Percentiles rank a stretch among this genome's conserved stretches.
Evolutionary conservation across 1,140 invertebrate species (phyloP).

Genomic region (Drosophila micromelanica): DNA sequence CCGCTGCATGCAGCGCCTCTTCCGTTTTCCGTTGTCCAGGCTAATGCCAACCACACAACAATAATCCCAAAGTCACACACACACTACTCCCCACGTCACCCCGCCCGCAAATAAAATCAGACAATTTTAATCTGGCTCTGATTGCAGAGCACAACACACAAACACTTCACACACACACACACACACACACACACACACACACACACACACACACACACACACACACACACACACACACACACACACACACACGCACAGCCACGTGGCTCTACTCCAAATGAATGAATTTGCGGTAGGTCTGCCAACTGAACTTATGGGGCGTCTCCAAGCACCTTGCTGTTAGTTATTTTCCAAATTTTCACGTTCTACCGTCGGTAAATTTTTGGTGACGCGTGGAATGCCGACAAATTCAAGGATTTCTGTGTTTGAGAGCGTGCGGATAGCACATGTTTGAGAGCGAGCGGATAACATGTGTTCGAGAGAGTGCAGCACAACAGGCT

Average conservation of each 20-base stretch:
- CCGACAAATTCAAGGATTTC: slow-evolving; percentile 9
- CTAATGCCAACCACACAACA: slow-evolving; percentile 41
- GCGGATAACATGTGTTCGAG: slow-evolving; percentile 3
- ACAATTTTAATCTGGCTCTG: slow-evolving; percentile 27
- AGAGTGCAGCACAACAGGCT: background rate
- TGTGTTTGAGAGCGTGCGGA: slow-evolving; percentile 2
- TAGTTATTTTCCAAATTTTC: slow-evolving; percentile 19
- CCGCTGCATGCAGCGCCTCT: slow-evolving; percentile 66
- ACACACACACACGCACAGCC: slow-evolving; percentile 1
- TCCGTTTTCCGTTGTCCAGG: slow-evolving; percentile 61
- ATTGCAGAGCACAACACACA: slow-evolving; percentile 12
- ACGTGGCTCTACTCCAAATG: slow-evolving; percentile 66
- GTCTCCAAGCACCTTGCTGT: slow-evolving; percentile 17
- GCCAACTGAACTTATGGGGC: background rate
- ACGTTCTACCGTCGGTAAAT: slow-evolving; percentile 38
- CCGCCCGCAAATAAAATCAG: slow-evolving; percentile 23
- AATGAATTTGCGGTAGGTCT: slow-evolving; percentile 72
- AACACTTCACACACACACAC: slow-evolving; percentile 8
- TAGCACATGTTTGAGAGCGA: slow-evolving; percentile 23
- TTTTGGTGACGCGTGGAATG: background rate
- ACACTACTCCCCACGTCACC: background rate
- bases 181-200: slow-evolving; percentile 3
- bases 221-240: slow-evolving; percentile 2
- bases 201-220: background rate
- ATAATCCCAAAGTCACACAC: slow-evolving; percentile 39